phyloP scores from a whole-genome alignment of 2,113 vertebrate species.

The Tachycineta bicolor region DNA sequence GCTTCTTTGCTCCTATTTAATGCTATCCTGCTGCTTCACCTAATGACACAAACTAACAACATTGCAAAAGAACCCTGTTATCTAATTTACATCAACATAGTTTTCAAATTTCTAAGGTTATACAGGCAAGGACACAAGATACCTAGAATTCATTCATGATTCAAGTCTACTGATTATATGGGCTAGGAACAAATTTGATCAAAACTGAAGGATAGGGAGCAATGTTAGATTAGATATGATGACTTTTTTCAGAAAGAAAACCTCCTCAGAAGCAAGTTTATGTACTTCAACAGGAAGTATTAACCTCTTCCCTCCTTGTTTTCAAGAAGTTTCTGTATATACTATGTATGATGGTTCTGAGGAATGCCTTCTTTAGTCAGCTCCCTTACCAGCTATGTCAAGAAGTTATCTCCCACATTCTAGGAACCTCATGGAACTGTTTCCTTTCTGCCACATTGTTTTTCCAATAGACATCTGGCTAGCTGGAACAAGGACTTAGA shows the following conservation, averaged over 20 bases:
- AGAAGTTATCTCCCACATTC: background rate
- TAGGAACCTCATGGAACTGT: background rate
- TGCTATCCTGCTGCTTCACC: background rate
- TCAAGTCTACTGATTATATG: background rate
- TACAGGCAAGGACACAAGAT: background rate
- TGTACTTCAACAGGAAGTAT: background rate
- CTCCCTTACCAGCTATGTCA: background rate
- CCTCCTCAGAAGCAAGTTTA: background rate
- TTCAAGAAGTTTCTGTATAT: background rate
- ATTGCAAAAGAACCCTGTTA: background rate
- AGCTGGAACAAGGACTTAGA: background rate
- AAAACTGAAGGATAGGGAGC: background rate
- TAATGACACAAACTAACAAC: background rate
- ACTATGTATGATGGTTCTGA: background rate
- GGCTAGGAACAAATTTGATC: background rate
- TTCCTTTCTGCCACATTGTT: background rate
- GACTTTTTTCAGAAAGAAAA: background rate
- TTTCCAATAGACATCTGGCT: background rate
- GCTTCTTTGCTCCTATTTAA: background rate
- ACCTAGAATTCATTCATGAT: background rate
- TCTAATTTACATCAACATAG: background rate
- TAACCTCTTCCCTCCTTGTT: background rate
- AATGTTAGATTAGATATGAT: background rate
- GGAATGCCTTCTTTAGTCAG: accelerated
- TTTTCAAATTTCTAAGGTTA: background rate